Percentiles rank a stretch among this genome's conserved stretches.
Conservation (phyloP, 2,113 vertebrate genomes). For the Formicarius rufipectus region DNA sequence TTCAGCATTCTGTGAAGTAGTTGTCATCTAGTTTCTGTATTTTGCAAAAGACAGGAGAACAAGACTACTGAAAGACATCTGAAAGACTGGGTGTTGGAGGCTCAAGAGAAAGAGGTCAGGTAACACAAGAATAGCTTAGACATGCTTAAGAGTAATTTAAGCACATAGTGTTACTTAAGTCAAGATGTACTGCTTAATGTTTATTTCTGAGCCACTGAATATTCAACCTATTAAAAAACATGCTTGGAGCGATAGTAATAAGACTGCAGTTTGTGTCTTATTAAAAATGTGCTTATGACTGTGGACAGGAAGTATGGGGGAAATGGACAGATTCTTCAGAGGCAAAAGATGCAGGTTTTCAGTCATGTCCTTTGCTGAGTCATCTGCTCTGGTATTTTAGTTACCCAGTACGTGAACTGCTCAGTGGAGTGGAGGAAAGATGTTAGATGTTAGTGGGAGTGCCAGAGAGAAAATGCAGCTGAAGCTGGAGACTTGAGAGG, state of each 20-base stretch:
- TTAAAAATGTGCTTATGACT: not conserved
- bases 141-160: not conserved
- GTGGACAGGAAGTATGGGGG: not conserved
- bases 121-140: not conserved
- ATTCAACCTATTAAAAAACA: not conserved
- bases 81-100: not conserved
- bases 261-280: not conserved
- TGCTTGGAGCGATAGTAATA: not conserved
- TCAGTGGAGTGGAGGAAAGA: not conserved
- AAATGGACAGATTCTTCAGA: not conserved
- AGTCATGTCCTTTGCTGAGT: not conserved
- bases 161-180: not conserved
- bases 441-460: not conserved
- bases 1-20: not conserved
- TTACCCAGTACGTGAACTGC: not conserved
- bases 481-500: not conserved
- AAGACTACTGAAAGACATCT: not conserved
- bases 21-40: not conserved
- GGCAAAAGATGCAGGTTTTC: not conserved
- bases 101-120: not conserved
- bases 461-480: not conserved
- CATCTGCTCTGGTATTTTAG: not conserved
- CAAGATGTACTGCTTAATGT: not conserved
- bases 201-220: not conserved
- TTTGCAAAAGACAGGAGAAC: not conserved